Conservation (phyloP, 2,888 invertebrate species). For the Phengaris alcon region DNA sequence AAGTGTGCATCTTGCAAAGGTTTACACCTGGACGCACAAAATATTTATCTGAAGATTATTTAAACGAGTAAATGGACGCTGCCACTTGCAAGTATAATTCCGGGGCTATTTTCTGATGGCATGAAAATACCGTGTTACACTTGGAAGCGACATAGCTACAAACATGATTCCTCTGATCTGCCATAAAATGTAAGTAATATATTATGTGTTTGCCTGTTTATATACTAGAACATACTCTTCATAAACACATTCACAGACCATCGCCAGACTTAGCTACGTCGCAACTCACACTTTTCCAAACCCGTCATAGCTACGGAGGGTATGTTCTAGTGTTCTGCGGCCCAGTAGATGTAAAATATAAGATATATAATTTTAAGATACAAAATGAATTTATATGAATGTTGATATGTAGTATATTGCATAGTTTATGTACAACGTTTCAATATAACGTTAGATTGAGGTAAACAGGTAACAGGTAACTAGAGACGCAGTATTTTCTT, state of each 20-base stretch:
- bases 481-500: constrained; percentile 12
- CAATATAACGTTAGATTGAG: constrained; percentile 25
- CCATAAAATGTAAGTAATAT: constrained; percentile 26
- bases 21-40: constrained; percentile 12
- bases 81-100: constrained; percentile 1
- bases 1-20: background rate
- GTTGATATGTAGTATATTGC: constrained; percentile 34
- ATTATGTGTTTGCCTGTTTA: constrained; percentile 15
- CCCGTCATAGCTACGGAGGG: background rate
- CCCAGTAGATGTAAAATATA: constrained; percentile 18
- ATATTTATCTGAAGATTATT: constrained; percentile 26
- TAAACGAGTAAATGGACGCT: background rate
- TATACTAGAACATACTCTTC: background rate
- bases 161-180: constrained; percentile 29
- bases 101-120: background rate
- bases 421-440: constrained; percentile 24
- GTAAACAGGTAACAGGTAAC: constrained; percentile 5
- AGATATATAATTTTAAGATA: constrained; percentile 15
- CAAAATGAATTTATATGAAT: constrained; percentile 32
- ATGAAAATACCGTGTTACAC: background rate
- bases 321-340: constrained; percentile 1
- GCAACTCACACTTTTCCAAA: background rate
- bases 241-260: background rate
- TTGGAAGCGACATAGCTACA: constrained; percentile 19
- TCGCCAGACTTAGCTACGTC: background rate